These are phyloP conservation scores for Camelus bactrianus DNA, from an alignment of 2,113 vertebrate genomes.

Conservation along the genomic window DNA sequence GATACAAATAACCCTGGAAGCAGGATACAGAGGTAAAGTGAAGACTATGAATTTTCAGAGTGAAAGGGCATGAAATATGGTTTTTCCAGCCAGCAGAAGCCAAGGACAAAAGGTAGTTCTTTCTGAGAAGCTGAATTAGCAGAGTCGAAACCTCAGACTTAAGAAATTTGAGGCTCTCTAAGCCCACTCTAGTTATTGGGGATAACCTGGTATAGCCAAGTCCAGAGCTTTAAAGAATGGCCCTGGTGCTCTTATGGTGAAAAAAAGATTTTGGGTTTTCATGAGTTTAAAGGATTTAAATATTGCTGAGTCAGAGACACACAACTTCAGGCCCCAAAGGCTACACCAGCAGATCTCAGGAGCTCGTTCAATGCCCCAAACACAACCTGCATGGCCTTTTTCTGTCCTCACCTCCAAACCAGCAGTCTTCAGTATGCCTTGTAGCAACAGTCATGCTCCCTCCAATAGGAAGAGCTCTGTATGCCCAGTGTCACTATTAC, in stretches of 20 bases:
- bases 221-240: not conserved
- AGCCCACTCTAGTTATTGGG: not conserved
- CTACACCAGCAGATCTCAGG: not conserved
- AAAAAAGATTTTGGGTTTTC: not conserved
- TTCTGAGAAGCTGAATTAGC: slow-evolving; percentile 5
- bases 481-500: not conserved
- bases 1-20: not conserved
- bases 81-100: not conserved
- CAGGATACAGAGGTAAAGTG: not conserved
- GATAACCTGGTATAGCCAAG: not conserved
- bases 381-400: not conserved
- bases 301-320: not conserved
- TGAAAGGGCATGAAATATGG: not conserved
- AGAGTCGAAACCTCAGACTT: not conserved
- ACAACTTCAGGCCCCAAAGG: not conserved
- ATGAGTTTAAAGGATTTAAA: not conserved
- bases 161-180: not conserved
- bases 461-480: not conserved
- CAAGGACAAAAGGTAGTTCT: not conserved
- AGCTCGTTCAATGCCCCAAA: not conserved
- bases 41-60: not conserved
- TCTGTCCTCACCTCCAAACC: not conserved
- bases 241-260: not conserved
- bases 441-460: not conserved
- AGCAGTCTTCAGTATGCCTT: not conserved